Evolutionary conservation across 2,113 vertebrate species (phyloP).

Genomic region (Pelvicachromis taeniatus): DNA sequence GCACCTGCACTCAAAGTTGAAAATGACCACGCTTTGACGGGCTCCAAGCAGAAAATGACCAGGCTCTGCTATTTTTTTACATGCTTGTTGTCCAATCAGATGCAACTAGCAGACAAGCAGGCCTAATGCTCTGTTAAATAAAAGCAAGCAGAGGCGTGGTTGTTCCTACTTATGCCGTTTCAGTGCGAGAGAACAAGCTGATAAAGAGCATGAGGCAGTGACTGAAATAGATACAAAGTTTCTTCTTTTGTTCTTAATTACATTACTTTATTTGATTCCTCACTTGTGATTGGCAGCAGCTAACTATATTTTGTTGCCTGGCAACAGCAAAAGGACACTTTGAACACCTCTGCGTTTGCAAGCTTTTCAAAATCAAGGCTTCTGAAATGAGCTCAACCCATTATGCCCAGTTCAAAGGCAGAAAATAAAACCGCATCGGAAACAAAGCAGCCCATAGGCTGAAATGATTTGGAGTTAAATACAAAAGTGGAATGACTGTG

Average conservation of each 20-base stretch:
- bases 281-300: background rate
- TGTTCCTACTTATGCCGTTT: background rate
- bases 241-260: constrained; percentile 1
- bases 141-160: background rate
- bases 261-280: background rate
- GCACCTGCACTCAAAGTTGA: constrained; percentile 8
- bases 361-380: constrained; percentile 29
- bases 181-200: background rate
- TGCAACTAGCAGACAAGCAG: background rate
- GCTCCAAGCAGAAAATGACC: background rate
- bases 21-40: background rate
- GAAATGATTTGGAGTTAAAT: background rate
- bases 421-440: background rate
- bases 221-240: constrained; percentile 9
- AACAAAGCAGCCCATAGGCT: background rate
- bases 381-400: background rate
- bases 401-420: background rate
- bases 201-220: background rate
- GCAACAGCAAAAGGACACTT: constrained; percentile 24
- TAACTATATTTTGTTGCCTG: constrained; percentile 25
- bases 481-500: background rate
- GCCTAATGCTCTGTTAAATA: background rate
- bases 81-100: background rate
- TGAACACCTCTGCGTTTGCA: background rate
- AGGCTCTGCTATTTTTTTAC: background rate